These are phyloP conservation scores for Aphelinus atriplicis DNA, from an alignment of 1,140 invertebrate species.

Conservation along the genomic window DNA sequence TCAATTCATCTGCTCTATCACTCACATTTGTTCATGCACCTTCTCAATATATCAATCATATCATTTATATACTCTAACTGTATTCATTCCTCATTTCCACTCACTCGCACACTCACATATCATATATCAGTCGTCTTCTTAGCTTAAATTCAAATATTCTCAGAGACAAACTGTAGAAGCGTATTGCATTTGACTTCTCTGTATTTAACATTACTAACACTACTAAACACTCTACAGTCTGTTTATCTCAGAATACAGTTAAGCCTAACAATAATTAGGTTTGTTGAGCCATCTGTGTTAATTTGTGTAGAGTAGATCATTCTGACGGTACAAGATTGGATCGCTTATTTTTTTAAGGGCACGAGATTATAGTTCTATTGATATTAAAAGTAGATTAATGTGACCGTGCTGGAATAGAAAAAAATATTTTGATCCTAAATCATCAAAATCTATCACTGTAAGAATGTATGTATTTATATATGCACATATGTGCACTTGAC, in stretches of 20 bases:
- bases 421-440: slow-evolving; percentile 8
- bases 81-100: slow-evolving; percentile 25
- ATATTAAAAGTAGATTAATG: slow-evolving; percentile 35
- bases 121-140: slow-evolving; percentile 15
- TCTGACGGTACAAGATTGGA: slow-evolving; percentile 55
- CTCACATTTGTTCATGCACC: slow-evolving; percentile 58
- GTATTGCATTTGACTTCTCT: slow-evolving; percentile 17
- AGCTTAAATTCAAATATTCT: slow-evolving; percentile 32
- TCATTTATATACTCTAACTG: slow-evolving; percentile 29
- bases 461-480: not conserved
- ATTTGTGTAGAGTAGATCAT: slow-evolving; percentile 60
- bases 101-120: slow-evolving; percentile 36
- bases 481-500: slow-evolving; percentile 34
- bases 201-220: no score
- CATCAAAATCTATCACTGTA: slow-evolving; percentile 15
- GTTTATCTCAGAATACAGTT: slow-evolving; percentile 54
- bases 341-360: slow-evolving; percentile 67
- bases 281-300: slow-evolving; percentile 61
- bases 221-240: slow-evolving; percentile 50
- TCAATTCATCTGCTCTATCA: slow-evolving; percentile 41
- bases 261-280: slow-evolving; percentile 57
- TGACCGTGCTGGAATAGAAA: slow-evolving; percentile 26
- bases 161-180: slow-evolving; percentile 53
- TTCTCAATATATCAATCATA: slow-evolving; percentile 52
- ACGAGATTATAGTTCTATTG: slow-evolving; percentile 63